A percentile compares a stretch with the other conserved stretches of the same genome.
These are phyloP conservation scores for Panagrolaimus sp. DNA, from an alignment of 1,140 invertebrate genomes.

Conservation along the genomic window DNA sequence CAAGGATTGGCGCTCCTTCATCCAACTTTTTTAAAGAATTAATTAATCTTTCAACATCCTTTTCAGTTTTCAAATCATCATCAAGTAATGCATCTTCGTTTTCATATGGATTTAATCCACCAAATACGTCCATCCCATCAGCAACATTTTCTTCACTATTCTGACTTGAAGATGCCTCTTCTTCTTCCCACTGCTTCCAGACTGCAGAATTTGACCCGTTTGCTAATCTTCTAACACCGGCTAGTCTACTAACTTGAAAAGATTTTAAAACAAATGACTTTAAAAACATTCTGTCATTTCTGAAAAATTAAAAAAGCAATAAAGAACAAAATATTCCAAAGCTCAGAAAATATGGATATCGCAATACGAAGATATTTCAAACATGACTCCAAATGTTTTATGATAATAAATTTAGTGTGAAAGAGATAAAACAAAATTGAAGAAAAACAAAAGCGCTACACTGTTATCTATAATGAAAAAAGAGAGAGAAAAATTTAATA, in stretches of 20 bases:
- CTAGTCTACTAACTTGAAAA: neutral
- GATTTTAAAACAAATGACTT: neutral
- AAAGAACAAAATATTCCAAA: too few relatives aligned
- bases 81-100: neutral
- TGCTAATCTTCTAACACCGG: neutral
- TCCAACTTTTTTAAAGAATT: conserved; percentile 17
- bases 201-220: neutral
- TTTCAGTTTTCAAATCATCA: conserved; percentile 1
- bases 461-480: conserved; percentile 16
- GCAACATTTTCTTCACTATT: neutral
- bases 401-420: neutral
- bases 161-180: neutral
- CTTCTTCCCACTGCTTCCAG: neutral
- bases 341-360: neutral
- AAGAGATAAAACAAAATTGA: conserved; percentile 1
- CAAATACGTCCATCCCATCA: neutral
- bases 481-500: neutral
- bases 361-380: neutral
- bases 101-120: too few relatives aligned
- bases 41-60: conserved; percentile 7
- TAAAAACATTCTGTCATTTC: neutral
- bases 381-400: conserved; percentile 7
- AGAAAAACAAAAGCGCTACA: neutral
- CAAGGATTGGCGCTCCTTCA: conserved; percentile 16
- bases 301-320: too few relatives aligned